Evolutionary conservation across 2,797 vertebrate genomes (phyloP).

Genomic region (Decapterus maruadsi): DNA sequence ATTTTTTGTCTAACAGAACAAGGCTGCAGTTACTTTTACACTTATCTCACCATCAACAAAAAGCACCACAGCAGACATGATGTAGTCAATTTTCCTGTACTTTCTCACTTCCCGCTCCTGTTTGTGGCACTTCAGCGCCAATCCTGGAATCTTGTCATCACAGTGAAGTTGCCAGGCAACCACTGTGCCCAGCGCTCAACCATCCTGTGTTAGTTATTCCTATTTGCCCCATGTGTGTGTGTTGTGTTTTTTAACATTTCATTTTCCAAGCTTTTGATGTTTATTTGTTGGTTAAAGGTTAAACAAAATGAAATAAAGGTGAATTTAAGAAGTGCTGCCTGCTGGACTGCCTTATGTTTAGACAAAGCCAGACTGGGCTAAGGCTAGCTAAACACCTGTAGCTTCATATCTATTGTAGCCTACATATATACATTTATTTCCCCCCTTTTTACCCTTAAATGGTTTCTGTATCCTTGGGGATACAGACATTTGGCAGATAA

Average conservation of each 20-base stretch:
- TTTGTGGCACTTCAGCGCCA: constrained; percentile 3
- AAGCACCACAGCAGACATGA: background rate
- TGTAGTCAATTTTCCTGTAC: background rate
- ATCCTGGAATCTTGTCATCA: background rate
- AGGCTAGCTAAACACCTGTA: background rate
- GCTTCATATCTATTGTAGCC: too few relatives aligned
- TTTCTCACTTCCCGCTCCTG: background rate
- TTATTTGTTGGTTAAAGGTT: background rate
- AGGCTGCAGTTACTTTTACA: background rate
- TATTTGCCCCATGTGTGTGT: background rate
- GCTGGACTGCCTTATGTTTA: background rate
- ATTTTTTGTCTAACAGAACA: background rate
- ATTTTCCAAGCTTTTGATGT: background rate
- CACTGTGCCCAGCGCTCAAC: background rate
- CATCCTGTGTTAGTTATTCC: background rate
- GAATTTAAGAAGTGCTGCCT: background rate
- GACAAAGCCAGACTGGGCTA: background rate
- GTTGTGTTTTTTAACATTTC: background rate
- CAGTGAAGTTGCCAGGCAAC: constrained; percentile 11
- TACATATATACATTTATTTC: too few relatives aligned
- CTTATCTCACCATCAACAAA: background rate
- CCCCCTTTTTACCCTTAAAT: too few relatives aligned
- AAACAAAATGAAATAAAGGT: background rate
- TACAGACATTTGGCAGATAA: too few relatives aligned
- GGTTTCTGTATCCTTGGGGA: too few relatives aligned